Conservation (phyloP, 2,888 invertebrate genomes). For the Trachelus iudaicus region DNA sequence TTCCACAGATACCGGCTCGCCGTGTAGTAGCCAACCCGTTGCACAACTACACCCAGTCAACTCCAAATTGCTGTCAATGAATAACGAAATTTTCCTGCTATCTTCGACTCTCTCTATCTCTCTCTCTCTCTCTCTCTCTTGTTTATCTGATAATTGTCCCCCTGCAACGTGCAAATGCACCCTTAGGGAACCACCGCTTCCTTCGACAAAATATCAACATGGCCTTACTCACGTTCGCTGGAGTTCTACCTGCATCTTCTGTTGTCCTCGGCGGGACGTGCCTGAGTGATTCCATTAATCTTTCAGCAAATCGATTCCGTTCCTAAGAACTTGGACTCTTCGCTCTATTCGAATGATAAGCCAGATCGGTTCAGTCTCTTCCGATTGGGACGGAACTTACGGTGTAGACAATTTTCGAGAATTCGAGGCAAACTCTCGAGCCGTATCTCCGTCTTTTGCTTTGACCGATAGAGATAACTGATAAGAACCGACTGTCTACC, state of each 20-base stretch:
- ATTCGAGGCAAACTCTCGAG: too few relatives aligned
- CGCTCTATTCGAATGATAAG: neutral
- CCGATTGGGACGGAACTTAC: neutral
- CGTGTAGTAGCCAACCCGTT: neutral
- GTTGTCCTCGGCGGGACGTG: neutral
- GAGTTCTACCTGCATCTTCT: neutral
- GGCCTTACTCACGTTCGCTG: neutral
- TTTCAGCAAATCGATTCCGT: neutral
- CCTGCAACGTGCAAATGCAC: neutral
- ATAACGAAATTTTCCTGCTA: neutral
- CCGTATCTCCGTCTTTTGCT: neutral
- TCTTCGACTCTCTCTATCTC: neutral
- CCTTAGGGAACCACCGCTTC: neutral
- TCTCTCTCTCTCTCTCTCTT: neutral
- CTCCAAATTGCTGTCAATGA: constrained; percentile 1
- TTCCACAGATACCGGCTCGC: neutral
- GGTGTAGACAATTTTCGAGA: neutral
- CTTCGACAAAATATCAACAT: neutral
- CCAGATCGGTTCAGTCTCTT: neutral
- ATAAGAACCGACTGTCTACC: neutral
- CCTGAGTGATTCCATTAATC: neutral
- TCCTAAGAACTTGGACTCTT: neutral
- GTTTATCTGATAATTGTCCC: neutral
- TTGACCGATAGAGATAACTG: neutral
- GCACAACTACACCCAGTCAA: neutral